These are phyloP conservation scores for Dasypogon diadema DNA, from an alignment of 2,888 invertebrate species.

Conservation along the genomic window DNA sequence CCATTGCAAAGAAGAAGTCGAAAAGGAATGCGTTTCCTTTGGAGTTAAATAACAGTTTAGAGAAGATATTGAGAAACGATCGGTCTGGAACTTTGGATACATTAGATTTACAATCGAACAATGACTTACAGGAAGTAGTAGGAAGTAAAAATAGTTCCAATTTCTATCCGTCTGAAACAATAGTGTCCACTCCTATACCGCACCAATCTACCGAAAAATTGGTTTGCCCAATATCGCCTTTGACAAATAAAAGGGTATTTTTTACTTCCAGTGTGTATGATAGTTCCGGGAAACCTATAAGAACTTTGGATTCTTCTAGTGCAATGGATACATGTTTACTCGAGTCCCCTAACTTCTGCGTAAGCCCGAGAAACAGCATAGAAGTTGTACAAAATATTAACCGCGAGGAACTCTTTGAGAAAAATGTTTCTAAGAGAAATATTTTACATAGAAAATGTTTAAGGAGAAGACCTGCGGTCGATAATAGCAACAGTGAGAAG, in stretches of 20 bases:
- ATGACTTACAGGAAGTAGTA: too few species aligned
- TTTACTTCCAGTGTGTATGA: not conserved
- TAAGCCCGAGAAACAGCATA: not conserved
- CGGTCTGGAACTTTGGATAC: too few species aligned
- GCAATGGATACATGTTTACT: not conserved
- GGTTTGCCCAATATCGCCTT: not conserved
- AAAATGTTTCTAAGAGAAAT: not conserved
- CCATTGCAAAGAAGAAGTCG: too few species aligned
- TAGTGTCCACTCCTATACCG: conserved; percentile 9
- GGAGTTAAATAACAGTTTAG: too few species aligned
- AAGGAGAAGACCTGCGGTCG: too few species aligned
- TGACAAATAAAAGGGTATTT: not conserved
- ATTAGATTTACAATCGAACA: too few species aligned
- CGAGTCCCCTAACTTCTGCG: not conserved
- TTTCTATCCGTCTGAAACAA: not conserved
- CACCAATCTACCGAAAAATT: not conserved
- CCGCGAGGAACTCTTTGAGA: not conserved
- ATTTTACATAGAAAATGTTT: not conserved
- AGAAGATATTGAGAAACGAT: too few species aligned
- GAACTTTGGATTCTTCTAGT: conserved; percentile 11
- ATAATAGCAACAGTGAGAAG: too few species aligned
- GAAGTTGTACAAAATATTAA: not conserved
- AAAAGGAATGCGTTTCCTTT: too few species aligned
- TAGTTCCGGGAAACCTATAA: conserved; percentile 1
- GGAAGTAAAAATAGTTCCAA: too few species aligned